These are phyloP conservation scores for Illadopsis cleaveri DNA, from an alignment of 2,113 vertebrate genomes.

Conservation along the genomic window DNA sequence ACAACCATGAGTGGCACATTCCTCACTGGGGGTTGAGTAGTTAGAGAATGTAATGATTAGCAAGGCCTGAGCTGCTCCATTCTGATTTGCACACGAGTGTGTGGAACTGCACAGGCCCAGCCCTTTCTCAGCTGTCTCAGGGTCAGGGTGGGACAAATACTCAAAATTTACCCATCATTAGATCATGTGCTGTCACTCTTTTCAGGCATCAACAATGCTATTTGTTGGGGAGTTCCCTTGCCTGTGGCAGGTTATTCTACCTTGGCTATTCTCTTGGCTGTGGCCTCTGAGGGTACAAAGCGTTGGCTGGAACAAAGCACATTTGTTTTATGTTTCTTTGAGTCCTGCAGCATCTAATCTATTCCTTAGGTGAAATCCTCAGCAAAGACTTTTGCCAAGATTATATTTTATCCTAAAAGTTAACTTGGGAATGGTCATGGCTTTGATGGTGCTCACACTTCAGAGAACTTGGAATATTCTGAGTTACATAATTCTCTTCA, in stretches of 20 bases:
- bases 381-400: not conserved
- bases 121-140: not conserved
- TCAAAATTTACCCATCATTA: not conserved
- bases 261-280: not conserved
- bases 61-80: not conserved
- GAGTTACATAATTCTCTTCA: not conserved
- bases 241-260: not conserved
- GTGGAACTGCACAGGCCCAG: not conserved
- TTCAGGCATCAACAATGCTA: not conserved
- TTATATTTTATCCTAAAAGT: not conserved
- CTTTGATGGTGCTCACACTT: not conserved
- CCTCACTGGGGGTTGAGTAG: not conserved
- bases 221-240: not conserved
- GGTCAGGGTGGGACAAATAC: not conserved
- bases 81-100: accelerated
- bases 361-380: not conserved
- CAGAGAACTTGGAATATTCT: not conserved
- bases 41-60: not conserved
- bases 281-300: not conserved
- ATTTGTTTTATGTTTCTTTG: not conserved
- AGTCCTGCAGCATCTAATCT: not conserved
- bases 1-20: not conserved
- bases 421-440: not conserved
- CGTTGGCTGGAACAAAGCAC: not conserved
- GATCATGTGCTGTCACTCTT: not conserved